Evolutionary conservation across 2,113 vertebrate species (phyloP).

Genomic region (Rhinichthys klamathensis): DNA sequence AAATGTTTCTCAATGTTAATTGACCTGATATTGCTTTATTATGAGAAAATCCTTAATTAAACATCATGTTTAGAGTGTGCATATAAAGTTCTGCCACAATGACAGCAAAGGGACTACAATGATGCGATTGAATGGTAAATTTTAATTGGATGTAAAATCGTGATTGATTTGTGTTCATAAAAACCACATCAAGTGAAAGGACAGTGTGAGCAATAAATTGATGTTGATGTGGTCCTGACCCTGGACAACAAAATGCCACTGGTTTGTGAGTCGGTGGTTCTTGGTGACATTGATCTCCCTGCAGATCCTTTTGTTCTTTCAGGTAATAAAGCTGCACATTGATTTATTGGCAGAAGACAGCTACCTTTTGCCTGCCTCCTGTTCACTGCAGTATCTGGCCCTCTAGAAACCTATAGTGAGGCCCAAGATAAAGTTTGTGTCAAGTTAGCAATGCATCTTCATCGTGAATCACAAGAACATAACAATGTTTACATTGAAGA

Average conservation of each 20-base stretch:
- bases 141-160: conserved; percentile 68
- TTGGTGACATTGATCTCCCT: conserved; percentile 68
- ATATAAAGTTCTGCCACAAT: background rate
- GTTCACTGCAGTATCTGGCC: conserved; percentile 59
- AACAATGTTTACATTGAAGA: conserved; percentile 46
- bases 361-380: conserved; percentile 69
- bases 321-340: conserved; percentile 79
- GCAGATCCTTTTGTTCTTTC: conserved; percentile 76
- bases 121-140: conserved; percentile 66
- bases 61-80: background rate
- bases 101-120: conserved; percentile 56
- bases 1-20: background rate
- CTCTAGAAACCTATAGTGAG: conserved; percentile 25
- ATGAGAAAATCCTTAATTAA: background rate
- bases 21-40: background rate
- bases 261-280: conserved; percentile 60
- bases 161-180: conserved; percentile 72
- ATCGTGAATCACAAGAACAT: conserved; percentile 40
- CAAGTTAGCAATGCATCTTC: conserved; percentile 43
- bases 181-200: conserved; percentile 69
- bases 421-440: conserved; percentile 11
- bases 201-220: conserved; percentile 73
- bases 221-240: conserved; percentile 64
- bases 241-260: conserved; percentile 65
- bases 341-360: conserved; percentile 75